Conservation (phyloP, 2,888 invertebrate species). For the Dryobotodes eremita region DNA sequence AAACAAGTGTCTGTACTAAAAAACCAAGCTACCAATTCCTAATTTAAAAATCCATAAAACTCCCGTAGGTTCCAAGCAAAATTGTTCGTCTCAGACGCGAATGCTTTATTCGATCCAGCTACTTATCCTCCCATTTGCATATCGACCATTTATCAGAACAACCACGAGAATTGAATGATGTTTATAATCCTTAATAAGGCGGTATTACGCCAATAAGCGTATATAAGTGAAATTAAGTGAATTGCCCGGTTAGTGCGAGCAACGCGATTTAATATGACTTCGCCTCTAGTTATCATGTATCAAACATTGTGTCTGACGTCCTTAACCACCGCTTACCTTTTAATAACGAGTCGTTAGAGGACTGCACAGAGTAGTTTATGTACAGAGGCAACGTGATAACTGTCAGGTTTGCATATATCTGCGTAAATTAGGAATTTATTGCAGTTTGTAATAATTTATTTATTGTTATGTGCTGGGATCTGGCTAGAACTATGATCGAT, state of each 20-base stretch:
- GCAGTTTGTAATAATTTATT: not conserved
- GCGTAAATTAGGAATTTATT: not conserved
- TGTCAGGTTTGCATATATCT: slow-evolving; percentile 9
- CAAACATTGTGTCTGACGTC: slow-evolving; percentile 81
- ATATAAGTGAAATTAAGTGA: slow-evolving; percentile 88
- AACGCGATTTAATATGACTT: slow-evolving; percentile 83
- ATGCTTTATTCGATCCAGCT: slow-evolving; percentile 47
- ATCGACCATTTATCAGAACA: slow-evolving; percentile 63
- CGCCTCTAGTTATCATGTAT: slow-evolving; percentile 89
- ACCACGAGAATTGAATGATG: slow-evolving; percentile 75
- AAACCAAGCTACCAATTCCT: not conserved
- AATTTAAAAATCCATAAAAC: slow-evolving; percentile 4
- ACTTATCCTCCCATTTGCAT: slow-evolving; percentile 58
- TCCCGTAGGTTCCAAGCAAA: slow-evolving; percentile 12
- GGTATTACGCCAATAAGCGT: slow-evolving; percentile 80
- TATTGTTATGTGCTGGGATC: not conserved
- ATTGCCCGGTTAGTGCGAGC: slow-evolving; percentile 81
- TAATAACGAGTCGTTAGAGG: slow-evolving; percentile 85
- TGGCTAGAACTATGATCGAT: not conserved
- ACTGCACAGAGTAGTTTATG: slow-evolving; percentile 75
- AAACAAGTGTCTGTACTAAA: not conserved
- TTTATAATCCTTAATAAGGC: slow-evolving; percentile 81
- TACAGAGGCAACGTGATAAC: slow-evolving; percentile 43
- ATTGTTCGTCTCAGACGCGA: slow-evolving; percentile 19
- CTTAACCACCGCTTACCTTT: slow-evolving; percentile 81